Evolutionary conservation across 2,888 invertebrate genomes (phyloP).

Genomic region (Dastarcus helophoroides): DNA sequence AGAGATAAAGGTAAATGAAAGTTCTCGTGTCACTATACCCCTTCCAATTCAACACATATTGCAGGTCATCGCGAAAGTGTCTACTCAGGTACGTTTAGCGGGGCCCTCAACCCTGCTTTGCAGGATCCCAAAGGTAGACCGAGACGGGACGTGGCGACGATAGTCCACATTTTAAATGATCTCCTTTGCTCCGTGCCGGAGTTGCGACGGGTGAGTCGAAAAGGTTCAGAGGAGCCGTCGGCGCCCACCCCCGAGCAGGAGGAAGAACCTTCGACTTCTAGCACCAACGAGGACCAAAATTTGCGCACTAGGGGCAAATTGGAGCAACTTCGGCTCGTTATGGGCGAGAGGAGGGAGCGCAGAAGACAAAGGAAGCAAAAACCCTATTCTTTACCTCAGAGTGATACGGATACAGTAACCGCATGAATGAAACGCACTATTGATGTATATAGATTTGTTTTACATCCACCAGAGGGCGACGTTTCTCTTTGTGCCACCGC

Average conservation of each 20-base stretch:
- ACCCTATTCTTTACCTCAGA: constrained; percentile 49
- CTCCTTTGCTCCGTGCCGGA: constrained; percentile 74
- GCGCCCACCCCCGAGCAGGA: constrained; percentile 3
- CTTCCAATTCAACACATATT: too few species aligned
- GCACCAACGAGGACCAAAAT: constrained; percentile 33
- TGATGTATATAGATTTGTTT: too few species aligned
- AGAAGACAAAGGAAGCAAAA: constrained; percentile 66
- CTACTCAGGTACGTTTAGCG: constrained; percentile 93
- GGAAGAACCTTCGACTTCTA: constrained; percentile 6
- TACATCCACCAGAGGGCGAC: too few species aligned
- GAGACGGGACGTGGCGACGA: constrained; percentile 87
- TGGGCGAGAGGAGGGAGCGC: constrained; percentile 80
- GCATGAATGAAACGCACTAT: constrained; percentile 25
- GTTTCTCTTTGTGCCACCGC: too few species aligned
- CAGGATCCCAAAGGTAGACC: constrained; percentile 88
- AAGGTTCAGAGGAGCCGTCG: constrained; percentile 21
- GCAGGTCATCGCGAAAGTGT: constrained; percentile 90
- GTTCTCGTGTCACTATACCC: too few species aligned
- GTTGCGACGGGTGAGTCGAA: constrained; percentile 28
- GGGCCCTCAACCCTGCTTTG: constrained; percentile 83
- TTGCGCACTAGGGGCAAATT: constrained; percentile 57
- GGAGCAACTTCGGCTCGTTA: constrained; percentile 74
- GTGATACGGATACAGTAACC: constrained; percentile 37
- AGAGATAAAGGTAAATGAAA: constrained; percentile 32
- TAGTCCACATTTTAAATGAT: constrained; percentile 92